Base-by-base conservation (phyloP, 2,888 invertebrate genomes). In the Mimachlamys varia region DNA sequence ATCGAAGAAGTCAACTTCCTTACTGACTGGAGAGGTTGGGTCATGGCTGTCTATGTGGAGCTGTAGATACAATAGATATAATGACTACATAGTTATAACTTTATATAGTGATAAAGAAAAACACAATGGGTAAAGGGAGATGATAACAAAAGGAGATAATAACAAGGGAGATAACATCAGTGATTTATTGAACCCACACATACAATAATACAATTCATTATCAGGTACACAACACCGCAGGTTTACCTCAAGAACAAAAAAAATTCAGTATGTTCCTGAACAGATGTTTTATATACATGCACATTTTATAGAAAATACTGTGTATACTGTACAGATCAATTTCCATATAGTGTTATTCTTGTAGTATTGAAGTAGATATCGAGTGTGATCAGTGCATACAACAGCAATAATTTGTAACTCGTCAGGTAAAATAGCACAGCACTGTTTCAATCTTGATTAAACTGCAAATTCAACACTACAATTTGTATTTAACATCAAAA, bases 1-100 rank as follows among this genome's bases (percentile, higher is more conserved):
- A 91, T 98, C 98, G 97, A 99, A 99, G 97, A 99, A 99, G 97
- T 99, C 99, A 94, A 98, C 98, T 97, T 98, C 98, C 93, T 97
- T 97, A 94, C 97, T 97, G 90, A 96, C 96, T 12, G 96, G 95
- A 58, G 97, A 94, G 33, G 91, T 91, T 0, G 94, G 93, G 44
- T 95, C 93, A 88, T 93, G 93, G 76, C 91, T 93, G 55, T 95
- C 95, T 90, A 95, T 95, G 91, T 95, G 95, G 53, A 95, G 90
- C 95, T 95, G 93, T 22, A 91, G 76, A 76, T 27, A 33, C 2
- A 15, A 27, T 27, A 33, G 7, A 76, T 12, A 55, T 15, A 22
- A 10, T 58, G 19, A 58, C 4, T 22, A 58, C 15, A 58, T 19
- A 58, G 22, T n/a, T 58, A 19, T 53, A 53, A 1, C 19, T 2